Percentiles rank a stretch among this genome's conserved stretches.
Evolutionary conservation across 2,888 invertebrate species (phyloP).

Genomic region (Caenorhabditis drosophilae): DNA sequence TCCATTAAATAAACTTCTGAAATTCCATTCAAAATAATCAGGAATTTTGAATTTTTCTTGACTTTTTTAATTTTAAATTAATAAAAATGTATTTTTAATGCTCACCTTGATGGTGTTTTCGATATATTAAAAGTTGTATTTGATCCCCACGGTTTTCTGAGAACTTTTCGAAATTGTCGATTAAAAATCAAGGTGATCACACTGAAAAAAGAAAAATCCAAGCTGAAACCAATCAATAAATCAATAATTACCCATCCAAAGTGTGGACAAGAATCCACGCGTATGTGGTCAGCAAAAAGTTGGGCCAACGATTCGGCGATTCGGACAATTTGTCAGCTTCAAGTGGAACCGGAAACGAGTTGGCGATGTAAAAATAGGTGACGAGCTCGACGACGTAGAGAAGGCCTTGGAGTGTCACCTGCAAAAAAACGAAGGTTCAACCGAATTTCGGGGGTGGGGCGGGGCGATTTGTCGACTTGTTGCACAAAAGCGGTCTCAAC

Average conservation of each 20-base stretch:
- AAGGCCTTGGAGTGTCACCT: constrained; percentile 47
- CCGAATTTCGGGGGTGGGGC: background rate
- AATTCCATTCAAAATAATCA: background rate
- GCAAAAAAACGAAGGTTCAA: constrained; percentile 6
- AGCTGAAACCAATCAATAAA: background rate
- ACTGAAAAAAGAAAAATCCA: constrained; percentile 12
- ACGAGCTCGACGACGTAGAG: constrained; percentile 47
- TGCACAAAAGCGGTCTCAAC: constrained; percentile 49
- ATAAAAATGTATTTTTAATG: background rate
- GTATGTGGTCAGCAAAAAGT: constrained; percentile 50
- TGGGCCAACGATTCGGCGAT: constrained; percentile 48
- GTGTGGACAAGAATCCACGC: constrained; percentile 49
- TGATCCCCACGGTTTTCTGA: constrained; percentile 27
- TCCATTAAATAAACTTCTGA: constrained; percentile 26
- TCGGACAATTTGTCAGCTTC: constrained; percentile 6
- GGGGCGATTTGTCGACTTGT: constrained; percentile 20
- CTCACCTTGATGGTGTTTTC: constrained; percentile 39
- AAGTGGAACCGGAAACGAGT: constrained; percentile 26
- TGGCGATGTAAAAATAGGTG: constrained; percentile 46
- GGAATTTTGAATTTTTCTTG: background rate
- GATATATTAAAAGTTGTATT: constrained; percentile 26
- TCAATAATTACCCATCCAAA: constrained; percentile 40
- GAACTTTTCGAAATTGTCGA: constrained; percentile 42
- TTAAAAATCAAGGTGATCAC: constrained; percentile 46
- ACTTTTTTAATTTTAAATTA: no score